Evolutionary conservation across 2,113 vertebrate species (phyloP), one percentile per base, ranked within the genome.

Genomic region (Naja naja): DNA sequence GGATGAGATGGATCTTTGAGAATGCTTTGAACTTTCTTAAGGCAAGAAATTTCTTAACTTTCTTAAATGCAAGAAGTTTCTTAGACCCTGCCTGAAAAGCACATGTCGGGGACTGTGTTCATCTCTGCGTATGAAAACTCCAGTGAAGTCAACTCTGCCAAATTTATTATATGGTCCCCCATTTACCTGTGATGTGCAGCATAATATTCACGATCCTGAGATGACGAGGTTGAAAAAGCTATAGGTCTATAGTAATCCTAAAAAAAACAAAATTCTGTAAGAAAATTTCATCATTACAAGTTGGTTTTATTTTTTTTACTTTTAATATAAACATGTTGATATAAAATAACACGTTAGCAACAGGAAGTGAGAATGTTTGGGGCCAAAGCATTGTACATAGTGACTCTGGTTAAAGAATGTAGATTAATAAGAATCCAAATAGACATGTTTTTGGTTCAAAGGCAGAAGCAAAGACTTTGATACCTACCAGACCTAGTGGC

Each of bases 101-200:
- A 52, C 85, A 86, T 23, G 22, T 12, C 11, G 20, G 43, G 23
- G 23, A 45, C 11, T 5, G 55, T 16, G 8, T 54, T 54, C n/a
- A 39, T 34, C 34, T 81, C 18, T 9, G 18, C 20, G 1, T 43
- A 10, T 34, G 64, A 85, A 89, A 92, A 89, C 49, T 11, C 43
- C 14, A 56, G 34, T 39, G 20, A 11, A 6, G 11, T 6, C 8
- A 91, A n/a, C 27, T 27, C 49, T n/a, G 20, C 16, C 14, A n/a
- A 12, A 16, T 39, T 81, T 56, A 55, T 92, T 39, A 0, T 85
- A 90, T 56, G 94, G 94, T 81, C 49, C 49, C 34, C 74, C 34
- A 81, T 43, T 95, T 94, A 97, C 97, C 95, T 96, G 94, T 93
- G 27, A 54, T 30, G 0, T 74, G 27, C 0, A 0, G 30, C 3